Conservation (phyloP, 1,140 invertebrate genomes). For the Diplogasteroides magnus region DNA sequence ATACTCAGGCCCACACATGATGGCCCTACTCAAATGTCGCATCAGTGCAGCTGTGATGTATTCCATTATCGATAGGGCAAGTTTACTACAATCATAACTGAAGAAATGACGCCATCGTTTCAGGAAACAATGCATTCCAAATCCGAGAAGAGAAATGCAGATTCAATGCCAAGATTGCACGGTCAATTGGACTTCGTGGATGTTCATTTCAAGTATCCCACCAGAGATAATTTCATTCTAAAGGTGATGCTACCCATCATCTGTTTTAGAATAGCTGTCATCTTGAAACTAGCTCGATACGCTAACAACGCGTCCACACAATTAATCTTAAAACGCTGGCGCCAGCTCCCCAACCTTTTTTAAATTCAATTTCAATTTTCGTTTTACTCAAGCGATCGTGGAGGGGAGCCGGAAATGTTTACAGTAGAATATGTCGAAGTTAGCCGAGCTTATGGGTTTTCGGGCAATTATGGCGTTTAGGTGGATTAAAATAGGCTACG, state of each 20-base stretch:
- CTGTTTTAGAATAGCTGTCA: background rate
- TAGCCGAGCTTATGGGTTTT: too few species aligned
- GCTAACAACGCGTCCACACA: too few species aligned
- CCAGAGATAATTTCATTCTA: background rate
- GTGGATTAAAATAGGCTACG: too few species aligned
- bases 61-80: conserved; percentile 59
- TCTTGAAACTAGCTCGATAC: too few species aligned
- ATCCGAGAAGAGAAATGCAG: background rate
- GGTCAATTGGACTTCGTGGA: background rate
- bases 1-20: conserved; percentile 46
- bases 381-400: too few species aligned
- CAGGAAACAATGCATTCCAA: background rate
- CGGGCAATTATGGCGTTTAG: too few species aligned
- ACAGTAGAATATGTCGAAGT: too few species aligned
- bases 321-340: too few species aligned
- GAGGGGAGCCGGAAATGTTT: too few species aligned
- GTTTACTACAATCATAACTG: background rate
- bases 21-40: conserved; percentile 36
- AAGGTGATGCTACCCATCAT: background rate
- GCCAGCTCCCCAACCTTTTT: too few species aligned
- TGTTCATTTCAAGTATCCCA: background rate
- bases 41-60: conserved; percentile 37
- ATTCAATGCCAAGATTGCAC: background rate
- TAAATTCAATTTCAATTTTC: too few species aligned
- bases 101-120: background rate